A percentile compares a stretch with the other conserved stretches of the same genome.
phyloP scores from a whole-genome alignment of 2,888 invertebrate genomes.

The Brassicogethes aeneus region DNA sequence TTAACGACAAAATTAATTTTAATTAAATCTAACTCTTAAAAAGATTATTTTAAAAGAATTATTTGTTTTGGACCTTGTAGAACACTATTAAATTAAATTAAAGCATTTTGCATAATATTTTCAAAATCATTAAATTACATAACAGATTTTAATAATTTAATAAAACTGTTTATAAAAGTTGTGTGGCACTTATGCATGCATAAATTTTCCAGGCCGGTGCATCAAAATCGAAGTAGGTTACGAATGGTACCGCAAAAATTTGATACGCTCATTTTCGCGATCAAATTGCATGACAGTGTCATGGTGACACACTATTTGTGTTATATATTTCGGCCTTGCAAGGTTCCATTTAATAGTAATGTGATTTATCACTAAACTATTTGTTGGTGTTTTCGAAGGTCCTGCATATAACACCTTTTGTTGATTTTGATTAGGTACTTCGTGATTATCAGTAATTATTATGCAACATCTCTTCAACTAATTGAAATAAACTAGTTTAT shows the following conservation, averaged over 20 bases:
- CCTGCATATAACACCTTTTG: background rate
- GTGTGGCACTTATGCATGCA: background rate
- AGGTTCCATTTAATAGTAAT: conserved; percentile 2
- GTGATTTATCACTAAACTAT: background rate
- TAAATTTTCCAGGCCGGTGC: background rate
- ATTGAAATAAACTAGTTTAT: no score
- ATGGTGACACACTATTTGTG: no score
- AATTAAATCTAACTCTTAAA: no score
- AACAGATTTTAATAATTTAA: background rate
- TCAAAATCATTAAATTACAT: background rate
- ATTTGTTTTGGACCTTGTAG: no score
- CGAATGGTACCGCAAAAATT: background rate
- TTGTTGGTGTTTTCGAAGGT: background rate
- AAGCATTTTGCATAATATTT: no score
- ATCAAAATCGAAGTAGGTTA: background rate
- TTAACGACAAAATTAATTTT: no score
- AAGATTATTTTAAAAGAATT: no score
- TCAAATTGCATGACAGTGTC: background rate
- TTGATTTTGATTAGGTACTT: no score
- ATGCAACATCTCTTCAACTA: no score
- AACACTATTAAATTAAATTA: no score
- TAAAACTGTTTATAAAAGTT: background rate
- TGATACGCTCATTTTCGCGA: background rate
- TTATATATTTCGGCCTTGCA: conserved; percentile 6
- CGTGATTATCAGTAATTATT: no score